These are phyloP conservation scores for Asobara japonica DNA, from an alignment of 1,140 invertebrate genomes.

Conservation along the genomic window DNA sequence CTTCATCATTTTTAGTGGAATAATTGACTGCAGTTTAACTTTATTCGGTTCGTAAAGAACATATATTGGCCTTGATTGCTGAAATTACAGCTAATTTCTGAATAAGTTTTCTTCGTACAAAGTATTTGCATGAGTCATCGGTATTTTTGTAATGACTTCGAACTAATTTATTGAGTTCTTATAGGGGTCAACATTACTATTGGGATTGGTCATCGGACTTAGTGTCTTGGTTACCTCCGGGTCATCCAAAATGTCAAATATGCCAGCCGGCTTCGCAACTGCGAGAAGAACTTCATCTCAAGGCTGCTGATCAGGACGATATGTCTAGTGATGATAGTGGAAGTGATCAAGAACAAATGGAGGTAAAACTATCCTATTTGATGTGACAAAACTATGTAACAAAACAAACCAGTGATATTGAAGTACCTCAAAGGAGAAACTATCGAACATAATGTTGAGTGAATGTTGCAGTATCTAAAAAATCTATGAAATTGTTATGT, in stretches of 20 bases:
- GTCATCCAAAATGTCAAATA: conserved; percentile 86
- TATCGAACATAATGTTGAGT: too few species aligned
- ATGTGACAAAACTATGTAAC: neutral
- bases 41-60: too few species aligned
- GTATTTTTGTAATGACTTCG: too few species aligned
- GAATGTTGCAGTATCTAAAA: too few species aligned
- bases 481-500: too few species aligned
- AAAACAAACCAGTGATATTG: neutral
- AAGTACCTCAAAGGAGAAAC: too few species aligned
- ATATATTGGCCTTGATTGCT: too few species aligned
- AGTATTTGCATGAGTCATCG: too few species aligned
- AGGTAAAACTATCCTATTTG: conserved; percentile 47
- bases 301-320: conserved; percentile 65
- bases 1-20: too few species aligned
- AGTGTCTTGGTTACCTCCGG: conserved; percentile 94
- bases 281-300: conserved; percentile 73
- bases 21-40: too few species aligned
- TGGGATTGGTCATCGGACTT: conserved; percentile 93
- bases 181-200: conserved; percentile 88
- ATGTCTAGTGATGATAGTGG: conserved; percentile 61
- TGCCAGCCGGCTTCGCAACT: conserved; percentile 85
- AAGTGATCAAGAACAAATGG: conserved; percentile 59
- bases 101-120: neutral
- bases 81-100: too few species aligned
- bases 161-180: too few species aligned